Percentiles rank a stretch among this genome's conserved stretches.
Conservation (phyloP, 2,113 vertebrate species). For the Fregetta grallaria region DNA sequence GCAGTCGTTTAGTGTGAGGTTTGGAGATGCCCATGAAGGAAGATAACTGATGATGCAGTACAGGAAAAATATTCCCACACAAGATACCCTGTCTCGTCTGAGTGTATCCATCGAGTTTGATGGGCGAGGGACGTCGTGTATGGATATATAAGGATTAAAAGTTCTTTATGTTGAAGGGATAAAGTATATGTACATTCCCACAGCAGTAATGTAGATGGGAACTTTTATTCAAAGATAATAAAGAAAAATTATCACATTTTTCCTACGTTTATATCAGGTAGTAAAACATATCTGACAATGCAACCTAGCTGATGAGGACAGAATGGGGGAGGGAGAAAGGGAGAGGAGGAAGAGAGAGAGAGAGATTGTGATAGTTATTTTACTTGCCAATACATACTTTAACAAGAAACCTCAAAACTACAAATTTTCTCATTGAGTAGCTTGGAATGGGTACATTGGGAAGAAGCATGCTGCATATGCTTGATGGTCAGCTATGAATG, state of each 20-base stretch:
- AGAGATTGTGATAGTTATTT: neutral
- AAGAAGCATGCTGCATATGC: neutral
- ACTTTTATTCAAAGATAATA: neutral
- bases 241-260: neutral
- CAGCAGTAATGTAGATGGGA: neutral
- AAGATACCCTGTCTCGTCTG: neutral
- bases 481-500: neutral
- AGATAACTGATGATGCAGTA: neutral
- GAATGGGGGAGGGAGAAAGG: neutral
- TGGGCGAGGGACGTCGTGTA: neutral
- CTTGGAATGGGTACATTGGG: neutral
- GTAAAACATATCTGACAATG: neutral
- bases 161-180: neutral
- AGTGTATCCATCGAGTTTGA: neutral
- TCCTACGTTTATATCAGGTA: neutral
- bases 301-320: neutral
- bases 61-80: neutral
- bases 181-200: neutral
- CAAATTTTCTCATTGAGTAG: neutral
- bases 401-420: neutral
- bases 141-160: neutral
- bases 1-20: neutral
- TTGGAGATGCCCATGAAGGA: neutral
- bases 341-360: neutral
- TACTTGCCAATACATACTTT: neutral